Evolutionary conservation across 2,888 invertebrate genomes (phyloP).

Genomic region (Agriopis marginaria): DNA sequence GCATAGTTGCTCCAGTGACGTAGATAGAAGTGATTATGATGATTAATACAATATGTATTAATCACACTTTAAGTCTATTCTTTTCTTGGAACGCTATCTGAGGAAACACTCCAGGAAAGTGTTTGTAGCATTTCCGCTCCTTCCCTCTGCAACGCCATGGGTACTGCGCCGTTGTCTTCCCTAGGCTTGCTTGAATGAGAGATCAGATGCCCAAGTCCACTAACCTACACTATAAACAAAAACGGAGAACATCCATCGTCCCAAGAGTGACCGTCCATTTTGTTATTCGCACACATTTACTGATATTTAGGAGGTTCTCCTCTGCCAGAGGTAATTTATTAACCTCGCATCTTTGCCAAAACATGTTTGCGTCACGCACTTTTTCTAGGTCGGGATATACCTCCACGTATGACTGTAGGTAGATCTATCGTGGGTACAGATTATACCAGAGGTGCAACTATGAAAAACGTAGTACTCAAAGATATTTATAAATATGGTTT

Average conservation of each 20-base stretch:
- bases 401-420: constrained; percentile 8
- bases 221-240: constrained; percentile 5
- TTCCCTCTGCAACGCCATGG: too few species aligned
- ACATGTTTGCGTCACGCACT: constrained; percentile 42
- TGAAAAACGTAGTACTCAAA: neutral
- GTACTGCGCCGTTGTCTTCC: too few species aligned
- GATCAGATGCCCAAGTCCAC: neutral
- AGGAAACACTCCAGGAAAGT: neutral
- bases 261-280: constrained; percentile 28
- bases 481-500: too few species aligned
- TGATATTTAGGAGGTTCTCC: constrained; percentile 32
- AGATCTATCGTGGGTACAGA: neutral
- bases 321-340: constrained; percentile 38
- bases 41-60: too few species aligned
- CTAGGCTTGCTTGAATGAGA: too few species aligned
- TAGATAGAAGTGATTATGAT: too few species aligned
- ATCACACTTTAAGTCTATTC: too few species aligned
- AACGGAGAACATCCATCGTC: constrained; percentile 7
- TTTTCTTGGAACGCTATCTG: too few species aligned
- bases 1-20: too few species aligned
- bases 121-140: neutral
- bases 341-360: constrained; percentile 36
- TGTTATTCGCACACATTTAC: constrained; percentile 34
- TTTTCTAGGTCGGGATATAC: constrained; percentile 28
- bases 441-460: constrained; percentile 1